A percentile compares a stretch with the other conserved stretches of the same genome.
Conservation (phyloP, 2,113 vertebrate genomes). For the Halcyon malimbica region DNA sequence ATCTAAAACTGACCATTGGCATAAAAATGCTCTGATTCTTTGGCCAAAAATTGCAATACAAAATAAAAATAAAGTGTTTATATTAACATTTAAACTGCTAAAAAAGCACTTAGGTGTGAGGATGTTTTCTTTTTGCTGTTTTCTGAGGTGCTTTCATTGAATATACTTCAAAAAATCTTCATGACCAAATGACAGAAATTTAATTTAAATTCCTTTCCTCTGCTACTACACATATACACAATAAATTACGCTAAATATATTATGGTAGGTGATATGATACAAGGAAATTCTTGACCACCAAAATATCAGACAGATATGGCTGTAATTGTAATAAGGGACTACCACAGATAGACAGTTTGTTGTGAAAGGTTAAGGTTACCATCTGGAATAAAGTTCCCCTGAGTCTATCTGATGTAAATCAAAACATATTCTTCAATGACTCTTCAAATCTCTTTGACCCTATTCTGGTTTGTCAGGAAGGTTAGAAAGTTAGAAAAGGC, state of each 20-base stretch:
- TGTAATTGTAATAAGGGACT: background rate
- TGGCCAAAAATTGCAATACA: background rate
- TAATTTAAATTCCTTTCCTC: background rate
- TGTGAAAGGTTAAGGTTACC: conserved; percentile 44
- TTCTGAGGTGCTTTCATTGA: background rate
- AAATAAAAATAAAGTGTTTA: background rate
- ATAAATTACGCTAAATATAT: background rate
- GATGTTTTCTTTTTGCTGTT: background rate
- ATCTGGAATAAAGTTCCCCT: conserved; percentile 36
- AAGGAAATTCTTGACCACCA: conserved; percentile 40
- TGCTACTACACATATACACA: background rate
- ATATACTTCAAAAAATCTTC: background rate
- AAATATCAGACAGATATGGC: conserved; percentile 13
- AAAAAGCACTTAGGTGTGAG: background rate
- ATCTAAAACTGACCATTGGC: background rate
- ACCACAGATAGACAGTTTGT: conserved; percentile 26
- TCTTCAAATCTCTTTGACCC: conserved; percentile 46
- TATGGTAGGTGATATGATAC: background rate
- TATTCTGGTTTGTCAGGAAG: conserved; percentile 33
- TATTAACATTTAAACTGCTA: background rate
- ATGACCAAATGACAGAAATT: background rate
- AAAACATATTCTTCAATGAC: conserved; percentile 43
- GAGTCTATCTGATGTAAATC: conserved; percentile 30
- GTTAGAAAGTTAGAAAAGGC: conserved; percentile 35
- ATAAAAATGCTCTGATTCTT: background rate